Evolutionary conservation across 2,113 vertebrate genomes (phyloP).

Genomic region (Bufo gargarizans): DNA sequence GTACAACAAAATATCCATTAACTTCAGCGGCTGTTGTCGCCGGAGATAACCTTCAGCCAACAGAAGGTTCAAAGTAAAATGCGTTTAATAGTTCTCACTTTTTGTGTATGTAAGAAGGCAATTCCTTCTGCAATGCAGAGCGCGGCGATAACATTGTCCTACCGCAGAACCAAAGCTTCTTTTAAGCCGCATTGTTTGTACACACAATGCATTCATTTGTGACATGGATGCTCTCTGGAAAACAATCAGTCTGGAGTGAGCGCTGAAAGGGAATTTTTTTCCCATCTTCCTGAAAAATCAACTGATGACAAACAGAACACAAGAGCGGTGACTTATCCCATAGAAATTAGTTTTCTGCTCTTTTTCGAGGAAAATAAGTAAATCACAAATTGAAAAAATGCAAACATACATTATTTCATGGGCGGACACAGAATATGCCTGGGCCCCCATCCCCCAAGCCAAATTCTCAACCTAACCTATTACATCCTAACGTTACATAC

Average conservation of each 20-base stretch:
- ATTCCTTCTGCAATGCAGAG: conserved; percentile 25
- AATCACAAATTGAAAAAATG: too few relatives aligned
- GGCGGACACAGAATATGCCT: too few relatives aligned
- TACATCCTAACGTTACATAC: too few relatives aligned
- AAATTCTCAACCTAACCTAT: too few relatives aligned
- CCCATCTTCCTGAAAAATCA: neutral
- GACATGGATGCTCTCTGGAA: conserved; percentile 43
- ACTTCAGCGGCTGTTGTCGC: neutral
- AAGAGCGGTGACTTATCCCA: neutral
- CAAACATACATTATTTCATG: too few relatives aligned
- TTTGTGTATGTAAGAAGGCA: conserved; percentile 16
- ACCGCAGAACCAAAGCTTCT: neutral
- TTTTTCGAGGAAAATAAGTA: neutral
- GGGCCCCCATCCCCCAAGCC: too few relatives aligned
- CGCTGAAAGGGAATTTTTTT: conserved; percentile 4
- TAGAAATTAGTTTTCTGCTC: neutral
- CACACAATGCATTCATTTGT: conserved; percentile 40
- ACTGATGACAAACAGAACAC: neutral
- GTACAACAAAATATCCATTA: neutral
- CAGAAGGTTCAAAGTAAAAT: conserved; percentile 14
- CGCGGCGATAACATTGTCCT: conserved; percentile 39
- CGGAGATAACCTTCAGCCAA: conserved; percentile 17
- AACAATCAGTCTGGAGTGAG: conserved; percentile 26
- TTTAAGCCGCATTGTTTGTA: conserved; percentile 24
- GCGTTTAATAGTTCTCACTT: neutral